Evolutionary conservation across 2,113 vertebrate genomes (phyloP), one percentile per base, ranked within the genome.

Genomic region (Ursus arctos): DNA sequence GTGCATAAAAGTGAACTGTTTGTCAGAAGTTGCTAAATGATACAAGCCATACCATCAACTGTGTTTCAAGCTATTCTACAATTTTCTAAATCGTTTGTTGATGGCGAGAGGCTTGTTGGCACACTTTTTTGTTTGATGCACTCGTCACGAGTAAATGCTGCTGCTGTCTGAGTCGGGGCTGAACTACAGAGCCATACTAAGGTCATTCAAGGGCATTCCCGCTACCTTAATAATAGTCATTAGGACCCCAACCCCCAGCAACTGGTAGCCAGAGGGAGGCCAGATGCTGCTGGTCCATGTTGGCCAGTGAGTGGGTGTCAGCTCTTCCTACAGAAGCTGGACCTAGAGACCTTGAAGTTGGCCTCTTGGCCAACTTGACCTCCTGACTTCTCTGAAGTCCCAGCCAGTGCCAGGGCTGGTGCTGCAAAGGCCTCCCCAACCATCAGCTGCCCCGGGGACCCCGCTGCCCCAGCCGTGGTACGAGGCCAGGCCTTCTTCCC

Each of bases 381-480:
- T 69, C 67, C 7, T 8, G 67, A 69, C 33, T 69, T 69, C 33
- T 69, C 67, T 81, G 40, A 94, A 47, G 61, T 28, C 33, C 61
- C 6, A 13, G 1, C 21, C 7, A 43, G 53, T 1, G 63, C 7
- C 0, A 0, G 1, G 40, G 53, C 59, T 59, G 36, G 61, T 65
- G 10, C n/a, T 49, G 0, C 47, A 57, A 0, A 31, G 5, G 1
- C 40, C 13, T 3, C 22, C 76, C 2, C 0, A 16, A 31, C 76
- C 49, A 3, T 28, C 1, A 18, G 33, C 85, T 49, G 13, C 9
- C 18, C 22, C 22, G 49, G 33, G 33, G 15, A 53, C 21, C 43
- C 11, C 18, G 14, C 26, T 47, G 22, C 47, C 31, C 49, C 76
- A n/a, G 22, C 22, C 0, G 1, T 22, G 88, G n/a, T 18, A 16